Evolutionary conservation across 2,888 invertebrate species (phyloP).

Genomic region (Heliconius cydno): DNA sequence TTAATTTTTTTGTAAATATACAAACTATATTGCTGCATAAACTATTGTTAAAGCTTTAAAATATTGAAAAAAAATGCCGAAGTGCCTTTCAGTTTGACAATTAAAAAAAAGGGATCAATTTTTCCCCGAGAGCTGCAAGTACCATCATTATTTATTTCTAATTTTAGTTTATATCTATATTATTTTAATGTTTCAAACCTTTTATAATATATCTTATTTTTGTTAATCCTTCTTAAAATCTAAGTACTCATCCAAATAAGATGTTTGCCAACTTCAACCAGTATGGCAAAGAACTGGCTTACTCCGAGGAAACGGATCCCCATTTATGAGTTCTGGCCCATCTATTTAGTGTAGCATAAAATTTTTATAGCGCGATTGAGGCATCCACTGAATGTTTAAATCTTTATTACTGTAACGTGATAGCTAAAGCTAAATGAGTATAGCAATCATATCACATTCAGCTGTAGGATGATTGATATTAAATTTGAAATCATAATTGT

Average conservation of each 20-base stretch:
- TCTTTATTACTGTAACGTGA: neutral
- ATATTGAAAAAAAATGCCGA: neutral
- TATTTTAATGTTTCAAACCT: neutral
- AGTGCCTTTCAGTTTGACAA: neutral
- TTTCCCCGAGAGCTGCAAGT: conserved; percentile 1
- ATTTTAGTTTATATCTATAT: neutral
- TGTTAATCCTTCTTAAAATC: neutral
- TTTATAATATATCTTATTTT: neutral
- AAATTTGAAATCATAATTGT: neutral
- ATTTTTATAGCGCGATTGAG: conserved; percentile 9
- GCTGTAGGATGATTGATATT: neutral
- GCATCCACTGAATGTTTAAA: neutral
- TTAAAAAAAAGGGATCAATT: conserved; percentile 1
- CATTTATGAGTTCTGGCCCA: neutral
- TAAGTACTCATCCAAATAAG: conserved; percentile 21
- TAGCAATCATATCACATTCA: neutral
- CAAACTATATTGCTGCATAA: neutral
- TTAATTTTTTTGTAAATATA: neutral
- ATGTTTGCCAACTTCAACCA: conserved; percentile 3
- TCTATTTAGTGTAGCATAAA: neutral
- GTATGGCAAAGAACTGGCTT: conserved; percentile 9
- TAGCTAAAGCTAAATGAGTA: neutral
- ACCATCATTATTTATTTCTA: neutral
- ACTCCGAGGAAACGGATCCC: conserved; percentile 19
- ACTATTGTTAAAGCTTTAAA: neutral